Conservation (phyloP, 2,888 invertebrate species). For the Rhimphoctona megacephalus region DNA sequence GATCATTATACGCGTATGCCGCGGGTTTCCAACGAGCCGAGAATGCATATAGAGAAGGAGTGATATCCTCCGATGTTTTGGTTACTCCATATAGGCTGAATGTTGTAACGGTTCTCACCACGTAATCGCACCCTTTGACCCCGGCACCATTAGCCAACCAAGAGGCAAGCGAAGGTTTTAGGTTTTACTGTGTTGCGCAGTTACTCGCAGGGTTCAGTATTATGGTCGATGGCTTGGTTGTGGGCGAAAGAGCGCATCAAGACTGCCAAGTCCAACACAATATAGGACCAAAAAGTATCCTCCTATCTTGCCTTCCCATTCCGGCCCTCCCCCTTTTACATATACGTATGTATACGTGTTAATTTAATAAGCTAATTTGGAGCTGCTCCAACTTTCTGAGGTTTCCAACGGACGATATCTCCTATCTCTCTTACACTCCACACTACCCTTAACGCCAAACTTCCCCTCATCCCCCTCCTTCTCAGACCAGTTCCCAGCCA, state of each 20-base stretch:
- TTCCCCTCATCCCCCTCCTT: slow-evolving; percentile 20
- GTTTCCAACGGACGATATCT: slow-evolving; percentile 72
- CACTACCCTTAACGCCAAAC: slow-evolving; percentile 10
- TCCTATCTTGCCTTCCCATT: slow-evolving; percentile 49
- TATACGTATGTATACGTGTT: slow-evolving; percentile 73
- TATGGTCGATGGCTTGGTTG: slow-evolving; percentile 46
- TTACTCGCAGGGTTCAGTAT: slow-evolving; percentile 36
- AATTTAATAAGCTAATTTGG: slow-evolving; percentile 84
- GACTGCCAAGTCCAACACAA: slow-evolving; percentile 51
- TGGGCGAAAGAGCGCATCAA: slow-evolving; percentile 44
- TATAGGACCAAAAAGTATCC: slow-evolving; percentile 30
- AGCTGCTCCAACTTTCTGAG: slow-evolving; percentile 77
- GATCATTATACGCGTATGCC: slow-evolving; percentile 59
- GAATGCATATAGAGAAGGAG: slow-evolving; percentile 13
- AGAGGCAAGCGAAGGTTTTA: slow-evolving; percentile 14
- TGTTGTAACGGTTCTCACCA: slow-evolving; percentile 34
- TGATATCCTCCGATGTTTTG: slow-evolving; percentile 37
- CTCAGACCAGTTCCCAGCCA: slow-evolving; percentile 68
- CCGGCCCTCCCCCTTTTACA: not conserved
- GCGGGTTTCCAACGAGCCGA: slow-evolving; percentile 39
- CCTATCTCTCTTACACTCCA: slow-evolving; percentile 54
- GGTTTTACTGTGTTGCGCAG: slow-evolving; percentile 23
- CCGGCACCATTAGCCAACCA: slow-evolving; percentile 26
- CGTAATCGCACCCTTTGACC: slow-evolving; percentile 58
- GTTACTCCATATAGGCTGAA: slow-evolving; percentile 6